Evolutionary conservation across 2,113 vertebrate species (phyloP), one percentile per base, ranked within the genome.

Genomic region (Macrotis lagotis): DNA sequence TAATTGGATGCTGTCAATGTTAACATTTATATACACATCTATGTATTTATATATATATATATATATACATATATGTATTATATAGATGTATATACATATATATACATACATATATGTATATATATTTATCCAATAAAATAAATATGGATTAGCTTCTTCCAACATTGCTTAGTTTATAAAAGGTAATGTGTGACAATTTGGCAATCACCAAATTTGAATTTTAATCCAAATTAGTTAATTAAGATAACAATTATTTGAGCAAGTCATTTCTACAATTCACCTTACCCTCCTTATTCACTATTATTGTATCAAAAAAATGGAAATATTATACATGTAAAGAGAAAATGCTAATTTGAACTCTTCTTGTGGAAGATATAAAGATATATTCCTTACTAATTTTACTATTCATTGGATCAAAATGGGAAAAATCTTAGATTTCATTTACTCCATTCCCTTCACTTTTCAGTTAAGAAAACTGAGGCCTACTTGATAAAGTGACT

Each of bases 121-220:
- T 14, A 6, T 16, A 51, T 51, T 2, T 66, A 37, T 66, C 28
- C 28, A 89, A 48, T 10, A 37, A 92, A 95, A 59, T 12, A 74
- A 92, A 53, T 50, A 53, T 74, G 90, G n/a, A 74, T 51, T 93
- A 37, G 0, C 1, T 2, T 0, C 22, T 91, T 47, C 50, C 3
- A 88, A 7, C 25, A 49, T 94, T 95, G 92, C 88, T 91, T 31
- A 88, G 88, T 51, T 91, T 25, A 89, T 88, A 22, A 52, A 50
- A 94, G 74, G 24, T 91, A 50, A 51, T 24, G 49, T 90, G 59
- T 92, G 52, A 12, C 25, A 91, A 91, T 93, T 1, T 37, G 52
- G 3, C 92, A 91, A 90, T 51, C 28, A 93, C 51, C 14, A 92
- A 44, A 91, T 25, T 8, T 50, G 50, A 25, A 51, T 50, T 91